A percentile compares a stretch with the other conserved stretches of the same genome.
phyloP scores from a whole-genome alignment of 2,797 vertebrate genomes.

The Melanotaenia pygmaea region DNA sequence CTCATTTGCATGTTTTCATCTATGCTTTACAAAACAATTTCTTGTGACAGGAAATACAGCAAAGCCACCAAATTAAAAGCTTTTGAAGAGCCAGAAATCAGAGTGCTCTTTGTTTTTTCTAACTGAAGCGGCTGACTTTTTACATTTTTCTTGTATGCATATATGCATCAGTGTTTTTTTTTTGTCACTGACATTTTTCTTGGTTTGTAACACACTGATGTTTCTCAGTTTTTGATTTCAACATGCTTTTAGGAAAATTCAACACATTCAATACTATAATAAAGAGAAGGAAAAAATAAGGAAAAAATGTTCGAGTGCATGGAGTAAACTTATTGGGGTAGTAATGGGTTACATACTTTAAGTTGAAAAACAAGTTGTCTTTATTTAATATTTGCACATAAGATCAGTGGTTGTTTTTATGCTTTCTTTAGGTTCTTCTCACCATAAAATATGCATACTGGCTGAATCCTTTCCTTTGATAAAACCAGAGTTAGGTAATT shows the following conservation, averaged over 20 bases:
- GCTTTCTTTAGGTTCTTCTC: no score
- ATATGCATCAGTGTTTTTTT: no score
- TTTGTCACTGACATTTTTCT: no score
- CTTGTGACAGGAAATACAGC: background rate
- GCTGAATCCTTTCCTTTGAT: no score
- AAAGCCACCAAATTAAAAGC: background rate
- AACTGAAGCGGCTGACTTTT: no score
- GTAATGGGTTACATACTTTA: background rate
- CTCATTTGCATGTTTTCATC: background rate
- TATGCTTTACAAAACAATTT: background rate
- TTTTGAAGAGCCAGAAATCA: background rate
- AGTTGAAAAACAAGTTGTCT: background rate
- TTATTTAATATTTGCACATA: background rate
- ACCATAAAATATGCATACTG: no score
- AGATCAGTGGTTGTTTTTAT: no score
- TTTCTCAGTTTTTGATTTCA: background rate
- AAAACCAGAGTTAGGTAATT: no score
- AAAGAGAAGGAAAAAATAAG: background rate
- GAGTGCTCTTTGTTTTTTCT: no score
- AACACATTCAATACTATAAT: background rate
- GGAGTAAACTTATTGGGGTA: background rate
- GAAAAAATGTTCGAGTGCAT: background rate
- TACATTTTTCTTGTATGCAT: no score
- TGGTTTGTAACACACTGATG: no score
- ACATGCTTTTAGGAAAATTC: background rate